Base-by-base conservation (phyloP, 2,888 invertebrate species). In the Oxycera nigricornis region DNA sequence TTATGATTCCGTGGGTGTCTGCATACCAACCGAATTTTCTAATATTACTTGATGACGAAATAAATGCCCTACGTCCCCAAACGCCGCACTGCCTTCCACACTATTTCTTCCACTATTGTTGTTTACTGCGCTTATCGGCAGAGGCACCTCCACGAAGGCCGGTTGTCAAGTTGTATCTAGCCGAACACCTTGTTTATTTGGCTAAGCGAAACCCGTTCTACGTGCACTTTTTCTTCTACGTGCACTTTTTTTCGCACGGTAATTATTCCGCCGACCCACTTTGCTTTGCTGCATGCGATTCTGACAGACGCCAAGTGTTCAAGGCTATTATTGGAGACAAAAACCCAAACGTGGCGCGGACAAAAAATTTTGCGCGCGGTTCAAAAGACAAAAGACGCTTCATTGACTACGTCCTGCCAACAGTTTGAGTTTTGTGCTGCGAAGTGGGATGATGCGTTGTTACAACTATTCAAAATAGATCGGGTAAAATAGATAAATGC, bases 31-130 rank as follows among this genome's bases (percentile, higher is more conserved):
- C 30, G 22, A 70, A 55, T 20, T 20, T 70, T 70, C 70, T 70
- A 70, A 70, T 70, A 70, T 70, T 70, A 70, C 70, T 70, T 55
- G 70, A 70, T 70, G 70, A 70, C 70, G 70, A 55, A 52, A 52
- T 17, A 14, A 7, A 41, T 41, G 46, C 50, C 52, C 68, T 68
- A 28, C 50, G 59, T 3, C 30, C 30, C 30, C 59, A 30, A 46
- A 17, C 17, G 3, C 46, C 14, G 46, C 3, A 11, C 46, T 14
- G 46, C 46, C 2, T 46, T 14, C 11, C n/a, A 46, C 11, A n/a
- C n/a, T n/a, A n/a, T n/a, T n/a, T 46, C 14, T 11, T n/a, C 46
- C 46, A 17, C 46, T 17, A 46, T 17, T 46, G 3, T 46, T 46
- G 46, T 46, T 46, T 46, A 46, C 46, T 46, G 46, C 11, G 46